These are phyloP conservation scores for Hylaeus anthracinus DNA, from an alignment of 1,140 invertebrate genomes.

Conservation along the genomic window DNA sequence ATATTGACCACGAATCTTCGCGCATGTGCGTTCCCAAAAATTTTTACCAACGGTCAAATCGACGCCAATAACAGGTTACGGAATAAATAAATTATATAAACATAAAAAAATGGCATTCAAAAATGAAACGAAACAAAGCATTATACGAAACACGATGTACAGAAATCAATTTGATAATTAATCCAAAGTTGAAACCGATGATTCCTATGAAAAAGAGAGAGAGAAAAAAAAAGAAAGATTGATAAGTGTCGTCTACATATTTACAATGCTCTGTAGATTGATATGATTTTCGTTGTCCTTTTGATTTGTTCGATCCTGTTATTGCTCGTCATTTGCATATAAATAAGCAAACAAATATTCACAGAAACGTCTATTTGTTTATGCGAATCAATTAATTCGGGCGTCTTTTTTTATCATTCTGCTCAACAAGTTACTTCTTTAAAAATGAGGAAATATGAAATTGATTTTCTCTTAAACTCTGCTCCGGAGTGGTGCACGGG, in stretches of 20 bases:
- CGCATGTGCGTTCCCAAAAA: constrained; percentile 16
- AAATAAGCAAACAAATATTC: constrained; percentile 22
- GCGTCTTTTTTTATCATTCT: not conserved
- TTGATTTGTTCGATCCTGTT: constrained; percentile 11
- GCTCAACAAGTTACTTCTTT: not conserved
- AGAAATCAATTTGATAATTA: not conserved
- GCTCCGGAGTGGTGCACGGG: constrained; percentile 38
- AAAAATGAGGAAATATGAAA: constrained; percentile 1
- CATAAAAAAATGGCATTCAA: not conserved
- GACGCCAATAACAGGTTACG: constrained; percentile 18
- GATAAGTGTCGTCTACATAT: not conserved
- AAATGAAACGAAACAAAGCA: not conserved
- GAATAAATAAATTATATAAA: constrained; percentile 7
- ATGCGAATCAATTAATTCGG: constrained; percentile 15
- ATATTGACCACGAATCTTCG: constrained; percentile 24
- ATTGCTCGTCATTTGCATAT: constrained; percentile 12
- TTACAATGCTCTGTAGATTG: constrained; percentile 2
- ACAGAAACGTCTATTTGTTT: constrained; percentile 4
- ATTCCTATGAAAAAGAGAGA: not conserved
- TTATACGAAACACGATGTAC: not conserved
- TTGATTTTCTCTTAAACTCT: constrained; percentile 27
- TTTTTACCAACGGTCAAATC: constrained; percentile 20
- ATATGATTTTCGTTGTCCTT: constrained; percentile 7
- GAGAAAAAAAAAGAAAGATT: not conserved
- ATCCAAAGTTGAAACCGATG: not conserved